Evolutionary conservation across 2,797 vertebrate genomes (phyloP), one percentile per base, ranked within the genome.

Genomic region (Xerus rutilus): DNA sequence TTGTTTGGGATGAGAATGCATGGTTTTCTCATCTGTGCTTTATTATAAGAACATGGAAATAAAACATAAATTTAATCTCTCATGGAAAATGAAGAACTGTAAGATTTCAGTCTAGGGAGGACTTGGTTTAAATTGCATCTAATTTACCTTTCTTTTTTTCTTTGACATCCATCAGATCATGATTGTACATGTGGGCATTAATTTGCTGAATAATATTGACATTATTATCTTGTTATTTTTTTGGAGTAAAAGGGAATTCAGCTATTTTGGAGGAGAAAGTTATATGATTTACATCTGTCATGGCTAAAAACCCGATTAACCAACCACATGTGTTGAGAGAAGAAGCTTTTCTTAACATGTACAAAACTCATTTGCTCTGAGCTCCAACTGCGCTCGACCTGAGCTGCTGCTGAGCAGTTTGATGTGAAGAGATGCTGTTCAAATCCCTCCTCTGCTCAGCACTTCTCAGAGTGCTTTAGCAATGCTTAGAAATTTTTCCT

Each of bases 401-500:
- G 57, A 70, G 32, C 82, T 92, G 35, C 35, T 57, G 57, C 92
- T 54, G 70, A 81, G 9, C 12, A 8, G 3, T 6, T 13, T 45
- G 11, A 43, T 84, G 3, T 1, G 15, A 76, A 89, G 28, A 79
- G 17, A 64, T 11, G 13, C 18, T 5, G 3, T 93, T 43, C 57
- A n/a, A 23, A 18, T 35, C 18, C 32, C 32, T 91, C 59, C 39
- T 84, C 15, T 64, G 6, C 47, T 89, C 20, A 8, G 28, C 1
- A 35, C 54, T 89, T 90, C 65, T 97, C 67, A n/a, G 49, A 45
- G 23, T 1, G 86, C 25, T 21, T 7, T 43, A 67, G 7, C 21
- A 43, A 12, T 83, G 18, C 32, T 2, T 64, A 35, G 70, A 47
- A 97, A 64, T 90, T 73, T 82, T 59, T 94, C 77, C 97, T 93